Evolutionary conservation across 2,797 vertebrate species (phyloP).

Genomic region (Philypnodon macrostomus): DNA sequence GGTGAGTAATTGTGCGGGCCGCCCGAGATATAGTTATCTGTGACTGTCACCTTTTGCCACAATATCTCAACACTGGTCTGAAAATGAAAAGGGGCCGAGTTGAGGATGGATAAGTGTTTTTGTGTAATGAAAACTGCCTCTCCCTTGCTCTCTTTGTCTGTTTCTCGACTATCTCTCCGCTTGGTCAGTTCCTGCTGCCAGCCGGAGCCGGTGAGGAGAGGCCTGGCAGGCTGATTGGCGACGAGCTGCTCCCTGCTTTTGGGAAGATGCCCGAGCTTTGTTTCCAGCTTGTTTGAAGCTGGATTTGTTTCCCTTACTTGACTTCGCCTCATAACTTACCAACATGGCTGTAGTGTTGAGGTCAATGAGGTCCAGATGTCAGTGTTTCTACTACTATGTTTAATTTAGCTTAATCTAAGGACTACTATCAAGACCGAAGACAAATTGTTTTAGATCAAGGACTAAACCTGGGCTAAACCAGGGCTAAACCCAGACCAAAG

Average conservation of each 20-base stretch:
- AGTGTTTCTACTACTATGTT: too few species aligned
- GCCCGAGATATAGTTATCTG: conserved; percentile 62
- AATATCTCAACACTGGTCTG: conserved; percentile 35
- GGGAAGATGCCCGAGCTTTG: conserved; percentile 65
- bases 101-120: conserved; percentile 54
- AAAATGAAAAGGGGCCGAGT: conserved; percentile 27
- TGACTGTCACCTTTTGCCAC: conserved; percentile 61
- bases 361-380: too few species aligned
- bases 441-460: too few species aligned
- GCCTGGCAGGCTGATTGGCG: conserved; percentile 68
- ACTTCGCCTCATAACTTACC: conserved; percentile 46
- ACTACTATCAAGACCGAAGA: too few species aligned
- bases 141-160: conserved; percentile 38
- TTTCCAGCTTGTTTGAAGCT: conserved; percentile 61
- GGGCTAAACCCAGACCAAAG: too few species aligned
- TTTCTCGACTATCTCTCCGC: conserved; percentile 48
- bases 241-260: conserved; percentile 51
- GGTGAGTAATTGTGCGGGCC: conserved; percentile 58
- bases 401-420: too few species aligned
- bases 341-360: too few species aligned
- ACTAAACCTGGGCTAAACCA: too few species aligned
- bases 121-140: conserved; percentile 64
- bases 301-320: conserved; percentile 60
- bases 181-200: conserved; percentile 57
- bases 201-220: conserved; percentile 51